Evolutionary conservation across 2,113 vertebrate species (phyloP), one percentile per base, ranked within the genome.

Genomic region (Psilopogon haemacephalus): DNA sequence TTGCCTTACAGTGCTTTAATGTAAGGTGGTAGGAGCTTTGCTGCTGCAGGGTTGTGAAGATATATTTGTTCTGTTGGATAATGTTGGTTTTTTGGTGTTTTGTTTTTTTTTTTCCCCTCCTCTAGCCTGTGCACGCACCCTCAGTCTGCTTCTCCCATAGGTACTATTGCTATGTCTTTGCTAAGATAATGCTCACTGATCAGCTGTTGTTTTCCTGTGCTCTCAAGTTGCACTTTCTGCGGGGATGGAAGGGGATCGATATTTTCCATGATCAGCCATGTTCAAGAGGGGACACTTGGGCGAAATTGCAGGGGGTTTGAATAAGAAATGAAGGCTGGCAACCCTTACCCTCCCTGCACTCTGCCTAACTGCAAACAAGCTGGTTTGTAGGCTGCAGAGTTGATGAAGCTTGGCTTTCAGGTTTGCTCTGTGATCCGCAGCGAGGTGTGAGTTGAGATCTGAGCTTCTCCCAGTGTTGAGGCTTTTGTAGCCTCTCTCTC

Each of bases 41-140:
- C 80, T 94, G 69, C 82, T 89, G 35, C 58, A 86, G 69, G 60
- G 21, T 91, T 83, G 58, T 85, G 81, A 83, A 88, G 75, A 78
- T 52, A 4, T 56, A 81, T 84, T 92, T 86, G 72, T 26, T 86
- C 69, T 60, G 12, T 83, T 83, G 70, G 65, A 38, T 75, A 56
- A 58, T 62, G 17, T 15, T 44, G 16, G n/a, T n/a, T n/a, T n/a
- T n/a, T n/a, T n/a, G n/a, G n/a, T n/a, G n/a, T n/a, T n/a, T n/a
- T n/a, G n/a, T n/a, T n/a, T n/a, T n/a, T n/a, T 44, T 7, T 59
- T 52, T 74, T 67, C 24, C 12, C 88, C 71, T 89, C 35, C 58
- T 82, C 44, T 87, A 30, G 30, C 11, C 33, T 89, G 30, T 80
- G 56, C 54, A 4, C 62, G 42, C 73, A 84, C 62, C 18, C 24